phyloP scores from a whole-genome alignment of 2,797 vertebrate species.

The Orientallactaga sibirica region DNA sequence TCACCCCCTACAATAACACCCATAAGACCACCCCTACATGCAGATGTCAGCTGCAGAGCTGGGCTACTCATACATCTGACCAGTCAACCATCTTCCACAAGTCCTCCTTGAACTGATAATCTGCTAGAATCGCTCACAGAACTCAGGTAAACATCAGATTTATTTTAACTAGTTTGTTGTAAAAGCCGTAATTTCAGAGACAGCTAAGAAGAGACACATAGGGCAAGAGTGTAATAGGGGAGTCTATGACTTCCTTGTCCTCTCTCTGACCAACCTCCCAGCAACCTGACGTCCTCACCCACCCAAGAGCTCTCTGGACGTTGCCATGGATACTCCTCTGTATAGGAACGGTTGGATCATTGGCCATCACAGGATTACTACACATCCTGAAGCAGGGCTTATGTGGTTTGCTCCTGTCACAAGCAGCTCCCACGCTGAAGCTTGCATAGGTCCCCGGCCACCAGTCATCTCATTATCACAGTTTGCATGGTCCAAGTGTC shows the following conservation, averaged over 20 bases:
- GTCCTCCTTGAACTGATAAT: not conserved
- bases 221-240: not conserved
- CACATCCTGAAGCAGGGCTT: not conserved
- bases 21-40: not conserved
- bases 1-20: not conserved
- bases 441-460: not conserved
- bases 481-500: not conserved
- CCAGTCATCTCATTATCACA: not conserved
- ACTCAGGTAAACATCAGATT: not conserved
- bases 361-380: not conserved
- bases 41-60: not conserved
- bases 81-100: not conserved
- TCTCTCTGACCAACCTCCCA: not conserved
- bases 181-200: not conserved
- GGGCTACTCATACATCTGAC: not conserved
- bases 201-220: not conserved
- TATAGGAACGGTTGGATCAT: not conserved
- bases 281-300: not conserved
- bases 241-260: accelerated
- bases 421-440: not conserved
- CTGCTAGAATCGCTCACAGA: not conserved
- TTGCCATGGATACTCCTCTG: not conserved
- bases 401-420: not conserved
- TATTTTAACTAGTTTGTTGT: not conserved
- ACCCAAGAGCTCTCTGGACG: not conserved